Base-by-base conservation (phyloP, 1,140 invertebrate species). In the Hyles euphorbiae region DNA sequence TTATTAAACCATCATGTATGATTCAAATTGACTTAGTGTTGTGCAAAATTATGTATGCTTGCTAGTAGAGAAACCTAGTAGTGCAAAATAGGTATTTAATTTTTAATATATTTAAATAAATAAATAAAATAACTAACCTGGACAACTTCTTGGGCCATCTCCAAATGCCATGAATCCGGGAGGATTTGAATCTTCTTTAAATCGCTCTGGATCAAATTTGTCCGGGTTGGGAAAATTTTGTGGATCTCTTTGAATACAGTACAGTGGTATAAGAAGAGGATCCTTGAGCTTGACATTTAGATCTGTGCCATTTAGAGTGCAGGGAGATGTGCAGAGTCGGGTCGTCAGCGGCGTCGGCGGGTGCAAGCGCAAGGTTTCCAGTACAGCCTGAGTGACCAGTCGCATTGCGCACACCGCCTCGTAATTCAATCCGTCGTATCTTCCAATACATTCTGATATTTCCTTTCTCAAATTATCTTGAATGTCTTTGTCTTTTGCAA, bases 141-240 rank as follows among this genome's bases (percentile, higher is more conserved):
- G 90, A 63, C 90, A 92, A 70, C 87, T 90, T 10, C 89, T 85
- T 3, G 90, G 90, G 45, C 91, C 91, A 64, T 90, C 90, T 0
- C 85, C 88, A 48, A 87, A 91, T 10, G 84, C 85, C 9, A 89
- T 56, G 60, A 88, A 89, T 3, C 70, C 85, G 34, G 72, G 72
- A 9, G 86, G 85, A 61, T 78, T 83, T 9, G 66, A 55, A 58
- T 80, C 76, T 32, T 77, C 76, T 45, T 70, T 69, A 58, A 91
- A 93, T 45, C 93, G 76, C 44, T 94, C 92, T 0, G 93, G 93
- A 65, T 91, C 79, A 74, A 94, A 94, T 66, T 88, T 87, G 12
- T 92, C 72, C 22, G 91, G 93, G 52, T 89, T 63, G 1, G 83
- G 72, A 55, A 88, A 90, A 67, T 87, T 67, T 52, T 62, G 58